Base-by-base conservation (phyloP, 1,140 invertebrate species). In the Drosophila elegans region DNA sequence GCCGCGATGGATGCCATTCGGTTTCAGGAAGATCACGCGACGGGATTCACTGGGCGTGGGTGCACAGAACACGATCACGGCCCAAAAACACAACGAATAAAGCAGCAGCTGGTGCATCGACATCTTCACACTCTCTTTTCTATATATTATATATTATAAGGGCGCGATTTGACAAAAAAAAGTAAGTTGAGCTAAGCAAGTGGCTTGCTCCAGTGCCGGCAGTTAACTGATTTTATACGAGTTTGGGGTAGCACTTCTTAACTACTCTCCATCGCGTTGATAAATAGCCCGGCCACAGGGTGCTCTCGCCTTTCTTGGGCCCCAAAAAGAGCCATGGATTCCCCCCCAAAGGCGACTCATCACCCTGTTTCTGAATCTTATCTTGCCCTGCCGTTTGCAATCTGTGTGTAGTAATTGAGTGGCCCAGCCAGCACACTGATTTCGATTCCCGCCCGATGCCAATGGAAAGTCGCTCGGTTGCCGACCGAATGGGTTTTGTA, bases 171-270 rank as follows among this genome's bases (percentile, higher is more conserved):
- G 16, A 21, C 16, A 21, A 21, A 32, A 32, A 41, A 49, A 56
- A 41, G 9, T 10, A 52, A 21, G 29, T 49, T 38, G 41, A 51
- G 57, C 36, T 52, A 59, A 57, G 52, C 38, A 78, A 86, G 75
- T 76, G 77, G 55, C 68, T 49, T 76, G 77, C 68, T 78, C 57
- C 59, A 83, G 78, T 83, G 84, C 81, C 84, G 84, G 89, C 85
- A 67, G 78, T 90, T 83, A 86, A 91, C 90, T 91, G 90, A 91
- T 86, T 83, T 86, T 76, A 80, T 86, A 83, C 55, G 77, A 86
- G 79, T 76, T 72, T 68, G 66, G 52, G 64, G 76, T 74, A 75
- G 62, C 73, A 62, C 68, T 84, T 91, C 77, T 90, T 86, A 86
- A 83, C 68, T 64, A 62, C 62, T 69, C 69, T 69, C 55, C 78